Evolutionary conservation across 2,113 vertebrate genomes (phyloP).

Genomic region (Cyprichromis sp.): DNA sequence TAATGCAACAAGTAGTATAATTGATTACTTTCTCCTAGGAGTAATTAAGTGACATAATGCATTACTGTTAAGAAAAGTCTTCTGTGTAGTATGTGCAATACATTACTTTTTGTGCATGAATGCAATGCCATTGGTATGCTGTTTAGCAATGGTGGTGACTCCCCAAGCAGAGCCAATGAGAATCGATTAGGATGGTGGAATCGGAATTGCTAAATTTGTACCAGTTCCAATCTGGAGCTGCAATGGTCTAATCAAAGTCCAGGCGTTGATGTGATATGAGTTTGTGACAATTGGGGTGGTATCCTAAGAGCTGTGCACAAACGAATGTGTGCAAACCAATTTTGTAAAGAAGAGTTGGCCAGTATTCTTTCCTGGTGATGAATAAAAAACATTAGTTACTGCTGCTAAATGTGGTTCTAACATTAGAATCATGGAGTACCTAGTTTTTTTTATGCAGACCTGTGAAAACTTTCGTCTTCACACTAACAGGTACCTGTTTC

Average conservation of each 20-base stretch:
- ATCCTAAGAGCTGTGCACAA: neutral
- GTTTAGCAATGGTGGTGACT: neutral
- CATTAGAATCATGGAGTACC: neutral
- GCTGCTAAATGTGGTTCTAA: neutral
- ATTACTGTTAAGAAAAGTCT: neutral
- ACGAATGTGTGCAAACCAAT: rapidly evolving
- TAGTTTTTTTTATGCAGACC: neutral
- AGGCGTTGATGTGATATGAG: neutral
- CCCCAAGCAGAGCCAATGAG: neutral
- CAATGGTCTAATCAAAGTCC: neutral
- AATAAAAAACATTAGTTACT: neutral
- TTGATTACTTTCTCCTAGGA: neutral
- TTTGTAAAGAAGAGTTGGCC: neutral
- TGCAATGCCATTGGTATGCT: neutral
- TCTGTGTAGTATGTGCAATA: neutral
- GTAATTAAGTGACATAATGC: neutral
- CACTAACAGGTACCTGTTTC: neutral
- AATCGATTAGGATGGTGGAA: neutral
- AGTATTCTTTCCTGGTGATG: neutral
- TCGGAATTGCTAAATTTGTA: neutral
- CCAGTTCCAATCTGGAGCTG: neutral
- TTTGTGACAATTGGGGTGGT: neutral
- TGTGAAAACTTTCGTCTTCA: neutral
- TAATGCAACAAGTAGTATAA: neutral
- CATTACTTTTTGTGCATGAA: neutral